A percentile compares a stretch with the other conserved stretches of the same genome.
Evolutionary conservation across 2,797 vertebrate genomes (phyloP).

Genomic region (Okamejei kenojei): DNA sequence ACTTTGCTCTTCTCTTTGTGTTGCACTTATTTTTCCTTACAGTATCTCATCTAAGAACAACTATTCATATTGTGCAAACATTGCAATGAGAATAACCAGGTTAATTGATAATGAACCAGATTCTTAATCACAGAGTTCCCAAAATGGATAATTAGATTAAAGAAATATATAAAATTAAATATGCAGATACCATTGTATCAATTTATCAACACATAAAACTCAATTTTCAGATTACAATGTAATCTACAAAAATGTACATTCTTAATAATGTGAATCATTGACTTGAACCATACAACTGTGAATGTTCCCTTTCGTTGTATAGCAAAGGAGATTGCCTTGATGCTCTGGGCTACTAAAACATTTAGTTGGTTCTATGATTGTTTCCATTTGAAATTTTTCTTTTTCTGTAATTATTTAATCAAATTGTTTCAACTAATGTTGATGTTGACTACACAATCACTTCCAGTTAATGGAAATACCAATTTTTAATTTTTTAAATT

Average conservation of each 20-base stretch:
- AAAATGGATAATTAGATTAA: background rate
- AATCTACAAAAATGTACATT: background rate
- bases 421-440: background rate
- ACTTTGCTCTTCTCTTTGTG: too few relatives aligned
- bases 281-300: slow-evolving; percentile 4
- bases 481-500: background rate
- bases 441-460: background rate
- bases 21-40: too few relatives aligned
- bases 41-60: too few relatives aligned
- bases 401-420: background rate
- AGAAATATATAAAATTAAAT: background rate
- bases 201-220: background rate
- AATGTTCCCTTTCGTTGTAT: background rate
- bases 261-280: background rate
- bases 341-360: background rate
- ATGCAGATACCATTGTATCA: background rate
- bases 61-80: too few relatives aligned
- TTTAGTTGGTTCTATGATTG: background rate
- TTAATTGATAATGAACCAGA: too few relatives aligned
- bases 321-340: background rate
- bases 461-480: background rate
- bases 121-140: background rate
- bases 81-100: too few relatives aligned
- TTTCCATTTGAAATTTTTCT: background rate
- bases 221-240: background rate